Evolutionary conservation across 1,140 invertebrate species (phyloP), one percentile per base, ranked within the genome.

Genomic region (Drosophila prosaltans): DNA sequence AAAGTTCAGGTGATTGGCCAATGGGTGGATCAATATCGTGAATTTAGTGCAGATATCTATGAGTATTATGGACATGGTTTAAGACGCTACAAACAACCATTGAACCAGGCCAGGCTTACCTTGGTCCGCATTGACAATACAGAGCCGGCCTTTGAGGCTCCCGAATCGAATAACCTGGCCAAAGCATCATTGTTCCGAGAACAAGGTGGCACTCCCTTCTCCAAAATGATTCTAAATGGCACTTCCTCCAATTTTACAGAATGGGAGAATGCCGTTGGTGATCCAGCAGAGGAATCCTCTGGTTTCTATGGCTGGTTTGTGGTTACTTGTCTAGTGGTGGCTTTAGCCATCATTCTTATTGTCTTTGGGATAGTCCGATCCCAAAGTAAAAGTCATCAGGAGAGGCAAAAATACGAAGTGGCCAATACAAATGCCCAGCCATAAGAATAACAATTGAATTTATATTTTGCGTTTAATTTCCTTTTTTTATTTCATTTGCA

Each of bases 241-340:
- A 26, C 77, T 1, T 28, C 32, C 0, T 57, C 69, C 6, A 78
- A 69, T 36, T 71, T 65, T 7, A 80, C 51, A 2, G 84, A 88
- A 58, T 88, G 84, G 83, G 65, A 78, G 10, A 65, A 69, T 11
- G 68, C 70, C 1, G 43, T 60, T 28, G 72, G 69, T 4, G 59
- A 60, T 7, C 43, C 51, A 2, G 28, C 62, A 4, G 61, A 60
- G 32, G 65, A 75, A 51, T 51, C 45, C 8, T 51, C 45, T 0
- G 65, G 75, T 1, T 88, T 80, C 60, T 91, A 91, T 76, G 78
- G 90, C 0, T 91, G 85, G 80, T 90, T 88, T 70, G 90, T 91
- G 5, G 54, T 79, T 7, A 78, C 65, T 7, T 81, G 72, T 45
- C 55, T 91, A 7, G 48, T 91, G 0, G 48, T 90, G n/a, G 90